phyloP scores from a whole-genome alignment of 1,140 invertebrate genomes.

The Saxidomus purpurata region DNA sequence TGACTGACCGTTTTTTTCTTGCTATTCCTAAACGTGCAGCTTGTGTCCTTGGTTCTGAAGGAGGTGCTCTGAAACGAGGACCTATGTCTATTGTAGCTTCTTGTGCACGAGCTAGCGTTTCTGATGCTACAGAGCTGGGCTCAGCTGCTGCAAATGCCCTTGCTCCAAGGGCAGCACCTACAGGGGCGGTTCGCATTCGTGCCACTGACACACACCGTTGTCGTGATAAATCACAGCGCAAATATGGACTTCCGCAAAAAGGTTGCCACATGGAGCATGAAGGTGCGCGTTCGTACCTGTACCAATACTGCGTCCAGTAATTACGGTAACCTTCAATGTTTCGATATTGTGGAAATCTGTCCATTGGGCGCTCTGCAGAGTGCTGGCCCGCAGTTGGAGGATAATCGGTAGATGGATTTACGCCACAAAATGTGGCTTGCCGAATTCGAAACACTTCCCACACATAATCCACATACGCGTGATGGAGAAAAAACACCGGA shows the following conservation, averaged over 20 bases:
- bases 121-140: background rate
- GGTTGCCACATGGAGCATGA: background rate
- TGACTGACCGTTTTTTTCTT: background rate
- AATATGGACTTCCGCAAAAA: constrained; percentile 21
- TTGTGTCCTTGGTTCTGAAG: constrained; percentile 32
- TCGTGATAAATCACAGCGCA: constrained; percentile 13
- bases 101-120: background rate
- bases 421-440: background rate
- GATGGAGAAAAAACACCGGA: constrained; percentile 85
- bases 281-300: constrained; percentile 27
- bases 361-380: background rate
- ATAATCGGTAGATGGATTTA: constrained; percentile 39
- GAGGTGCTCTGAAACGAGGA: background rate
- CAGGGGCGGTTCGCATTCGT: background rate
- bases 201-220: constrained; percentile 22
- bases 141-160: background rate
- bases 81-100: background rate
- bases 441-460: constrained; percentile 74
- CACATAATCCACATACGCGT: constrained; percentile 84
- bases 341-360: background rate
- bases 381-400: background rate
- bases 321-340: constrained; percentile 52
- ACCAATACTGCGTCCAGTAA: constrained; percentile 44
- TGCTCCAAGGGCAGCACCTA: background rate
- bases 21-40: background rate